phyloP scores from a whole-genome alignment of 2,797 vertebrate genomes.

The Micrastur ruficollis region DNA sequence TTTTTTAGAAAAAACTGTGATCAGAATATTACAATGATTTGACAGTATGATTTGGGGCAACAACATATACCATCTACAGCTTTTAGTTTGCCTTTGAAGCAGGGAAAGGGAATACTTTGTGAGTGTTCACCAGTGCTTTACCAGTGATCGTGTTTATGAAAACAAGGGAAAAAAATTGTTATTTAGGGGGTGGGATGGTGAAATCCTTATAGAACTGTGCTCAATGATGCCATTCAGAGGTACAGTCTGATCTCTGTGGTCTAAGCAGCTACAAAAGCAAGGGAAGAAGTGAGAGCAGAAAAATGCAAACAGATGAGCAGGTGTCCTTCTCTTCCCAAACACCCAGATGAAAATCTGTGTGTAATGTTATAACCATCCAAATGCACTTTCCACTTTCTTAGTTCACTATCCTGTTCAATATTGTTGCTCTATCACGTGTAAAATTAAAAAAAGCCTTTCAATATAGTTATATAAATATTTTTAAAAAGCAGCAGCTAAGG shows the following conservation, averaged over 20 bases:
- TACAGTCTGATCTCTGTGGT: background rate
- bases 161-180: accelerated
- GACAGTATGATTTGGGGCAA: background rate
- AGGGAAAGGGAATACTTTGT: background rate
- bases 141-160: background rate
- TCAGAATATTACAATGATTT: background rate
- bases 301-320: background rate
- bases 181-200: accelerated
- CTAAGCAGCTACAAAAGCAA: background rate
- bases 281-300: background rate
- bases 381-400: background rate
- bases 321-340: background rate
- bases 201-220: background rate
- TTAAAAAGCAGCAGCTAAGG: background rate
- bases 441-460: background rate
- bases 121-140: background rate
- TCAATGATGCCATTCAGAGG: background rate
- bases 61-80: background rate
- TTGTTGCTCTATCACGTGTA: background rate
- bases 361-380: background rate
- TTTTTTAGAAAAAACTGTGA: background rate
- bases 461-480: background rate
- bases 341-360: background rate
- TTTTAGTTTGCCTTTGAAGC: background rate
- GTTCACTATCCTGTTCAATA: background rate